Conservation (phyloP, 2,888 invertebrate genomes). For the Mantis religiosa region DNA sequence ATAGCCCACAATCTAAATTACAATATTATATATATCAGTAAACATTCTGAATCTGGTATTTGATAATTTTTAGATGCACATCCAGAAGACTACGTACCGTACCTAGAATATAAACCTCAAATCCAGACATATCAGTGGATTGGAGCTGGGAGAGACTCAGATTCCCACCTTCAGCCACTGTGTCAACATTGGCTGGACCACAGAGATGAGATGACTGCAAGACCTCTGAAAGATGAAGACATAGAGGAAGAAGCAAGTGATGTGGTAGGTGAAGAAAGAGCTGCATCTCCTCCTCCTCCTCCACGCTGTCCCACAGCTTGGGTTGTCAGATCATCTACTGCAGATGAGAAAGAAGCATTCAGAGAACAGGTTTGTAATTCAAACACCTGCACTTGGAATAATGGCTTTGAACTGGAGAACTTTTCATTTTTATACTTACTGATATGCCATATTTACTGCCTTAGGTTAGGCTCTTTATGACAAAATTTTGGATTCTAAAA, state of each 20-base stretch:
- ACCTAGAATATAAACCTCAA: constrained; percentile 74
- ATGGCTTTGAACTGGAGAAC: no score
- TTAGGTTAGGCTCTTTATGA: no score
- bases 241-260: constrained; percentile 35
- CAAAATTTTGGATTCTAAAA: no score
- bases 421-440: no score
- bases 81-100: constrained; percentile 84
- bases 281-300: constrained; percentile 45
- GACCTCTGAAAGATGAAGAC: constrained; percentile 33
- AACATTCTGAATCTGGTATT: neutral
- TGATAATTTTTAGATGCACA: constrained; percentile 47
- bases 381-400: no score
- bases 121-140: constrained; percentile 82
- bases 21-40: neutral
- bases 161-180: constrained; percentile 66
- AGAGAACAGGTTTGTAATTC: constrained; percentile 43
- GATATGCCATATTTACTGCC: no score
- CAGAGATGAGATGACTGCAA: constrained; percentile 44
- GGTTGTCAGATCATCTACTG: constrained; percentile 75
- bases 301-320: constrained; percentile 71
- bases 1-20: no score
- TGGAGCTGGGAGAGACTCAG: constrained; percentile 87
- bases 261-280: constrained; percentile 37
- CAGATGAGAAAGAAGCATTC: constrained; percentile 72
- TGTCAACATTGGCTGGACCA: constrained; percentile 78